Conservation (phyloP, 2,888 invertebrate genomes). For the Meghimatium bilineatum region DNA sequence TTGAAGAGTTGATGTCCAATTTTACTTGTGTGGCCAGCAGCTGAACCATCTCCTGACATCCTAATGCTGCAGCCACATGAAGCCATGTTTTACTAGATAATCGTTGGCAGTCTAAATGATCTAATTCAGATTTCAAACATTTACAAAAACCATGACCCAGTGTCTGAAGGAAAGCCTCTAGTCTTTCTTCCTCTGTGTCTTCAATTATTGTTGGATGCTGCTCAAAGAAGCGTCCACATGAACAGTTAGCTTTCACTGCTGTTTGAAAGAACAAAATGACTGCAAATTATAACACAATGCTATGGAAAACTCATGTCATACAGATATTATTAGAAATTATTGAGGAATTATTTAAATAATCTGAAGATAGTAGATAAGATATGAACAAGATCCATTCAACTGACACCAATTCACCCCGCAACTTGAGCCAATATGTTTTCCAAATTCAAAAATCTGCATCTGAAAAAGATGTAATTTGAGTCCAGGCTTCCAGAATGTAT, state of each 20-base stretch:
- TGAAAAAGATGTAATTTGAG: no score
- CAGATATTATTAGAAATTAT: not conserved
- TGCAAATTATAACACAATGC: not conserved
- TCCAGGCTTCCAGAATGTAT: no score
- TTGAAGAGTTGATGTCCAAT: slow-evolving; percentile 52
- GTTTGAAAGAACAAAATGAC: not conserved
- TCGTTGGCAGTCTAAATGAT: not conserved
- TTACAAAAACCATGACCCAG: slow-evolving; percentile 46
- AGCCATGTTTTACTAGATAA: slow-evolving; percentile 50
- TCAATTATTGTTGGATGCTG: slow-evolving; percentile 52
- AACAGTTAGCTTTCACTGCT: slow-evolving; percentile 54
- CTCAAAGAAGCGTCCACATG: slow-evolving; percentile 56
- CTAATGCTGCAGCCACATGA: slow-evolving; percentile 56
- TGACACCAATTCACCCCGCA: no score
- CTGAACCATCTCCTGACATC: slow-evolving; percentile 48
- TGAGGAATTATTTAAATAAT: not conserved
- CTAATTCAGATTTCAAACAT: slow-evolving; percentile 38
- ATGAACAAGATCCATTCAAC: no score
- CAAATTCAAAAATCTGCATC: no score
- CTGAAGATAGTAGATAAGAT: no score
- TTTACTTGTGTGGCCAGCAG: slow-evolving; percentile 50
- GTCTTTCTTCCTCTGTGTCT: slow-evolving; percentile 45
- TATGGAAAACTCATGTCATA: not conserved
- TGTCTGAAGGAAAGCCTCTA: slow-evolving; percentile 40
- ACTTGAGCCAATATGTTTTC: no score